These are phyloP conservation scores for Antheraea mylitta DNA, from an alignment of 1,140 invertebrate species.

Conservation along the genomic window DNA sequence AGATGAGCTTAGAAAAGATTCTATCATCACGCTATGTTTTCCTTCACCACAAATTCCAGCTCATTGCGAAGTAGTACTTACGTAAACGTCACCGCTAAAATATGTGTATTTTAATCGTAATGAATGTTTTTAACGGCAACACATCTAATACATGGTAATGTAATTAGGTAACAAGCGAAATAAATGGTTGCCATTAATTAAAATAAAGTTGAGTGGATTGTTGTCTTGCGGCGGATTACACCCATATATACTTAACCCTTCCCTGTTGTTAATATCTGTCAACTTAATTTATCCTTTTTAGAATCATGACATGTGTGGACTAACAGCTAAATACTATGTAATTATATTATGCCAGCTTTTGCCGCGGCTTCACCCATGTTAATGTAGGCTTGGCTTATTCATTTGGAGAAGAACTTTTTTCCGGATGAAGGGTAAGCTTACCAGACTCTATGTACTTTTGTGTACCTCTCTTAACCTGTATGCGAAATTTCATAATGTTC, in stretches of 20 bases:
- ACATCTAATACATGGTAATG: constrained; percentile 12
- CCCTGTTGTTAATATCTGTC: constrained; percentile 38
- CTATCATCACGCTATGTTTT: no score
- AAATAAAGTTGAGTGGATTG: constrained; percentile 44
- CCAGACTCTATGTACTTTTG: no score
- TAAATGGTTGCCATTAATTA: constrained; percentile 47
- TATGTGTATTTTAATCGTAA: not conserved
- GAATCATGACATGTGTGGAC: not conserved
- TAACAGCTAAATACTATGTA: not conserved
- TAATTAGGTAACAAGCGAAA: constrained; percentile 32
- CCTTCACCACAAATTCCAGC: no score
- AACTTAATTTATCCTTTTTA: constrained; percentile 34
- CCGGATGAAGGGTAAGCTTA: no score
- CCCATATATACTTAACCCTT: constrained; percentile 49
- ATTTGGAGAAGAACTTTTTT: no score
- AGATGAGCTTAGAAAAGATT: no score
- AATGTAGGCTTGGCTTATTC: no score
- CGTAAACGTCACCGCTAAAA: no score
- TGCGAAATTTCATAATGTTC: no score
- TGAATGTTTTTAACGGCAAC: not conserved
- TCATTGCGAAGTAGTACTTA: no score
- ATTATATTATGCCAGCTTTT: not conserved
- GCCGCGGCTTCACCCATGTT: no score
- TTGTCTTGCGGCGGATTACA: constrained; percentile 45
- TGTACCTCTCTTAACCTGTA: no score